Conservation (phyloP, 2,113 vertebrate species). For the Cheirogaleus medius region DNA sequence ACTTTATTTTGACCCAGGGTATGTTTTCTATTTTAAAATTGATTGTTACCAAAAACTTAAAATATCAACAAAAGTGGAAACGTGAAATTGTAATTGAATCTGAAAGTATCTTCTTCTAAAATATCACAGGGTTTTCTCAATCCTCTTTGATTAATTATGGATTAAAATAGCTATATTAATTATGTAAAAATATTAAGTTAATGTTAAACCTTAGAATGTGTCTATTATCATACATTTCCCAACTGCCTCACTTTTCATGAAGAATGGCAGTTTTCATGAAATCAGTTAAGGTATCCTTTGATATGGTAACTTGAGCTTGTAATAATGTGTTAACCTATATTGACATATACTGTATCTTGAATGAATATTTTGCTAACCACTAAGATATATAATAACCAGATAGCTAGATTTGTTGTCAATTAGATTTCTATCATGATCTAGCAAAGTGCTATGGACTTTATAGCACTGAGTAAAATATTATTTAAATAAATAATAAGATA, state of each 20-base stretch:
- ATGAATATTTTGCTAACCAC: not conserved
- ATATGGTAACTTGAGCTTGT: not conserved
- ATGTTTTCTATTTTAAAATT: not conserved
- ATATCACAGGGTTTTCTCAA: not conserved
- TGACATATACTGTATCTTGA: not conserved
- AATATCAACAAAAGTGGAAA: not conserved
- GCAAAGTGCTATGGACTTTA: not conserved
- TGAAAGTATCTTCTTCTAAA: not conserved
- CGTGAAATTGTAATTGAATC: not conserved
- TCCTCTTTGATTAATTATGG: not conserved
- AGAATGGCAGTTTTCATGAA: not conserved
- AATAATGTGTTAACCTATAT: not conserved
- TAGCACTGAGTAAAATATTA: not conserved
- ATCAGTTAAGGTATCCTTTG: not conserved
- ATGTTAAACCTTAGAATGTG: not conserved
- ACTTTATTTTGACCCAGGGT: not conserved
- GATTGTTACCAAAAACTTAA: not conserved
- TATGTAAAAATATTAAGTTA: not conserved
- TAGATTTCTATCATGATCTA: not conserved
- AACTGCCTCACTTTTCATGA: not conserved
- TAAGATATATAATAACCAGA: not conserved
- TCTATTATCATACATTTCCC: not conserved
- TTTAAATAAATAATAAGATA: not conserved
- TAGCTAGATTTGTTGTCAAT: not conserved
- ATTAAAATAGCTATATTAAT: not conserved